A percentile compares a stretch with the other conserved stretches of the same genome.
These are phyloP conservation scores for Rhagologus leucostigma DNA, from an alignment of 2,113 vertebrate genomes.

Conservation along the genomic window DNA sequence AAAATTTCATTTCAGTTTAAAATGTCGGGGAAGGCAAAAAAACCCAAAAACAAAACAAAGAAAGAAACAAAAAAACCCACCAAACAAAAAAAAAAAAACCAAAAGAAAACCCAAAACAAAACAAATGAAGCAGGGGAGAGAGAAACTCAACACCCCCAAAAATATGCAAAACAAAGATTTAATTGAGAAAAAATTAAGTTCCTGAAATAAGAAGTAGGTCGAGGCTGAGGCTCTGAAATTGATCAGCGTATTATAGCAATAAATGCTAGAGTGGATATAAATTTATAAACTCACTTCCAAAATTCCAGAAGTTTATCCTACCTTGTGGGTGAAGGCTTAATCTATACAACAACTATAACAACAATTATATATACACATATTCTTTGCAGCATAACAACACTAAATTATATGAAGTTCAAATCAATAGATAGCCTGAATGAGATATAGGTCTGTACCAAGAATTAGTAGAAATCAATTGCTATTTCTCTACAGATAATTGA, in stretches of 20 bases:
- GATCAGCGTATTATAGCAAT: background rate
- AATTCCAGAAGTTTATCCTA: background rate
- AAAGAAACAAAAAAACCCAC: too few species aligned
- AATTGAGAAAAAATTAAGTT: background rate
- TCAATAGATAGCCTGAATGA: background rate
- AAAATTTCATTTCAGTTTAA: background rate
- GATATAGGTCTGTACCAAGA: background rate
- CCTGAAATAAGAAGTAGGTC: background rate
- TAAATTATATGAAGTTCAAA: background rate
- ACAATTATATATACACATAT: background rate
- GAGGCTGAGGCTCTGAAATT: background rate
- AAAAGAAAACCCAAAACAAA: too few species aligned
- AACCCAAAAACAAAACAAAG: too few species aligned
- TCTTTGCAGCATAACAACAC: background rate
- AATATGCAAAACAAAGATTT: background rate
- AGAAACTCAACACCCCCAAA: accelerated
- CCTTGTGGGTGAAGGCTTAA: background rate
- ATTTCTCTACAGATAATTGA: background rate
- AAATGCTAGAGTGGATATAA: background rate
- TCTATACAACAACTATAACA: background rate
- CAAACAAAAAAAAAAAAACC: too few species aligned
- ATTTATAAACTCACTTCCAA: background rate
- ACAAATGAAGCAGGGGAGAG: accelerated
- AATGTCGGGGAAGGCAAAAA: accelerated
- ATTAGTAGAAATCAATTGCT: background rate